Conservation (phyloP, 2,888 invertebrate species). For the Lamellibrachia satsuma region DNA sequence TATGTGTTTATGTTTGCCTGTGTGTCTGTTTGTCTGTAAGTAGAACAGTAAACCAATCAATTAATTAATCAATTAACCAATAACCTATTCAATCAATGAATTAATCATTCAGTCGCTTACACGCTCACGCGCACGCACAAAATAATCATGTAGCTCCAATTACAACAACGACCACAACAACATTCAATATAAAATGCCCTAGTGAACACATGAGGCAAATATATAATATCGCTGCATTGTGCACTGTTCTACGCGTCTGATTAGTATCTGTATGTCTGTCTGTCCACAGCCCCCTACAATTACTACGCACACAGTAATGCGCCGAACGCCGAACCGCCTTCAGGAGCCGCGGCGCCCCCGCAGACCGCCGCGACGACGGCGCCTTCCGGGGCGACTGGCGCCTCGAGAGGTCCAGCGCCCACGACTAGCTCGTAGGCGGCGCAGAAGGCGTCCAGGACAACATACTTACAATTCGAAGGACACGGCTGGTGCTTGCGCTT, state of each 20-base stretch:
- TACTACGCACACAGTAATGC: constrained; percentile 6
- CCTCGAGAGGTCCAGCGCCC: background rate
- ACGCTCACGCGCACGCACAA: too few relatives aligned
- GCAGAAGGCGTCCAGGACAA: background rate
- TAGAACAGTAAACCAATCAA: background rate
- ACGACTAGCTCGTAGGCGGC: constrained; percentile 9
- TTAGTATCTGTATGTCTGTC: background rate
- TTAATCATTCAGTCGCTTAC: too few relatives aligned
- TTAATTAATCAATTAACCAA: background rate
- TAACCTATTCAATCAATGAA: too few relatives aligned
- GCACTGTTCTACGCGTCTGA: too few relatives aligned
- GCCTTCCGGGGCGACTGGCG: background rate
- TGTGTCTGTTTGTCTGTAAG: background rate
- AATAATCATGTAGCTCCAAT: too few relatives aligned
- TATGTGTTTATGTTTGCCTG: background rate
- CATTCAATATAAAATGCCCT: too few relatives aligned
- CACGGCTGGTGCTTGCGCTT: background rate
- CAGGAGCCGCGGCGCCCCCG: background rate
- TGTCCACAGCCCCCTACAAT: background rate
- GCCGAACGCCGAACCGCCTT: background rate
- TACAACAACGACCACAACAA: too few relatives aligned
- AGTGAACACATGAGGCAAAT: too few relatives aligned
- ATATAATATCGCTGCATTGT: too few relatives aligned
- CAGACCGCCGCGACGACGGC: background rate
- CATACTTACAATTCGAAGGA: background rate